Percentiles rank a stretch among this genome's conserved stretches.
phyloP scores from a whole-genome alignment of 2,113 vertebrate genomes.

The Columba janthina region DNA sequence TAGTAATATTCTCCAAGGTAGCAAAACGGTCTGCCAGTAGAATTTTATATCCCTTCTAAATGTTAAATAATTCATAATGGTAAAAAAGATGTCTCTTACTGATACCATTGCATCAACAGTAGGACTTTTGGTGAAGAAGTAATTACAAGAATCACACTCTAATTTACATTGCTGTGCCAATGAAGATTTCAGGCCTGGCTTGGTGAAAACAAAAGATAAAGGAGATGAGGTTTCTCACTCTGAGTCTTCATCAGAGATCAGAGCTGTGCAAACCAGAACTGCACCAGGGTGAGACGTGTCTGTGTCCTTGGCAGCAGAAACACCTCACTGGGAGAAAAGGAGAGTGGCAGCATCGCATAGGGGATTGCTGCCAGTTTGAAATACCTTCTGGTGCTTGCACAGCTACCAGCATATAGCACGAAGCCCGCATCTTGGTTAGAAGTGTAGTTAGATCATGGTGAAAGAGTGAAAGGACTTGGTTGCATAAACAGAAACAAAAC shows the following conservation, averaged over 20 bases:
- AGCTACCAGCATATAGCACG: background rate
- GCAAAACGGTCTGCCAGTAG: background rate
- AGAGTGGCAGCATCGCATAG: background rate
- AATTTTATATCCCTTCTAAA: background rate
- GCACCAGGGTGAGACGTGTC: background rate
- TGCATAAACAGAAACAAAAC: slow-evolving; percentile 64
- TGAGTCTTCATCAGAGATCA: background rate
- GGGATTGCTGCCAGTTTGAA: slow-evolving; percentile 3
- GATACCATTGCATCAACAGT: background rate
- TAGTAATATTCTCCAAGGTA: background rate
- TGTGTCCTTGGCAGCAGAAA: background rate
- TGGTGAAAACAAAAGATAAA: background rate
- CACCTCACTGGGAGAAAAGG: background rate
- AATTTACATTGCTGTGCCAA: background rate
- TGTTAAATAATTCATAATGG: background rate
- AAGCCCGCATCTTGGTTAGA: background rate
- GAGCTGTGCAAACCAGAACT: background rate
- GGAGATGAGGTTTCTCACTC: background rate
- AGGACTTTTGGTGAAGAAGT: background rate
- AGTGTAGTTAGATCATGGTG: slow-evolving; percentile 56
- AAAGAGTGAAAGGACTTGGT: slow-evolving; percentile 48
- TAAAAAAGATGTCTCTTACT: background rate
- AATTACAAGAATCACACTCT: background rate
- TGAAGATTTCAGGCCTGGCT: background rate
- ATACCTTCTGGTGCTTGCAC: background rate